Evolutionary conservation across 2,113 vertebrate genomes (phyloP), one percentile per base, ranked within the genome.

Genomic region (Neotoma lepida): DNA sequence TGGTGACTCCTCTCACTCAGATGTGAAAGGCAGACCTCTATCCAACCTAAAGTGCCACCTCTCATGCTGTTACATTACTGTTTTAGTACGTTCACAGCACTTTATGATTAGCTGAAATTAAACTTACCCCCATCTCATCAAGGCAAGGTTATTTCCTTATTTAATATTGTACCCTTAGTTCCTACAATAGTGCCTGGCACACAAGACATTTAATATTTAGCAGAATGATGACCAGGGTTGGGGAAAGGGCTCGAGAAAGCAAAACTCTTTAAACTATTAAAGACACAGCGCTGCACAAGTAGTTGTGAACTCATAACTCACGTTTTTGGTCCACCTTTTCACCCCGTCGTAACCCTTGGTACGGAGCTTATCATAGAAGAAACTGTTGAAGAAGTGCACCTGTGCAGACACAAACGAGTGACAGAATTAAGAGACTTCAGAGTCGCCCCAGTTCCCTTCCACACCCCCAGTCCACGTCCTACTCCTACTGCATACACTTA

Each of bases 361-460:
- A 96, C 99, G 98, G 86, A 99, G 98, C 96, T 99, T 99, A 97
- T 99, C 99, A 46, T 99, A 99, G 97, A 99, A 99, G 98, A 99
- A 99, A 97, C 99, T 99, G 98, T 99, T 99, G 98, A 99, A 99
- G 98, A 99, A 99, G 97, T 99, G 99, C 94, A 99, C 99, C 99
- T 99, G 98, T 80, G 49, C 95, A 94, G 41, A 95, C 13, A 94
- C 14, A 88, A 35, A 61, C 74, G 56, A 86, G 39, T 15, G 49
- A 46, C 73, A 87, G 73, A 88, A 87, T 94, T 64, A 88, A 93
- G 74, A 76, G 66, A 74, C 56, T 20, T 18, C 39, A n/a, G 82
- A 80, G 39, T 44, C 54, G 63, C 66, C 73, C 30, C 33, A 20
- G 68, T 71, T 26, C 39, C 54, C 73, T 58, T 4, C 35, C 17